These are phyloP conservation scores for Neolamprologus variostigma DNA, from an alignment of 2,113 vertebrate genomes.

Conservation along the genomic window DNA sequence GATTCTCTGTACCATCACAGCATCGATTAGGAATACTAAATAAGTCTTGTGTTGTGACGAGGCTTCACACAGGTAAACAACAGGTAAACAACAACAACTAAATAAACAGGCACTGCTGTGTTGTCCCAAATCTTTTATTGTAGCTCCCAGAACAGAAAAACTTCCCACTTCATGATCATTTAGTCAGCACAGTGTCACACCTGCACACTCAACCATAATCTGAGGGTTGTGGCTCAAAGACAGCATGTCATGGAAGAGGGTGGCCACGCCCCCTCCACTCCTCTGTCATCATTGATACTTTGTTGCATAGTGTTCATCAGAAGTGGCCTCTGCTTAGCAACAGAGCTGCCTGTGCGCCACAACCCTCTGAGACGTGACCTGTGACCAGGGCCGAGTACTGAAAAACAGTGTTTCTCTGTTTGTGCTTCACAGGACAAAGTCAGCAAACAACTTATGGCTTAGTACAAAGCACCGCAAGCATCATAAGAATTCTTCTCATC, in stretches of 20 bases:
- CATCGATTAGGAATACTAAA: background rate
- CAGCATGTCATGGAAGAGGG: background rate
- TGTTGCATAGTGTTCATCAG: background rate
- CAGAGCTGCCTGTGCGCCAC: background rate
- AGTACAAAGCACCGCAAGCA: conserved; percentile 2
- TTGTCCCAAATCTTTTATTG: conserved; percentile 72
- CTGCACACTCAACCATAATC: conserved; percentile 14
- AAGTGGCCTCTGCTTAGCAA: background rate
- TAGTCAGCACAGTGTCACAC: conserved; percentile 1
- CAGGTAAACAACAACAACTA: background rate
- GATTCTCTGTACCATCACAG: background rate
- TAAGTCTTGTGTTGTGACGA: background rate
- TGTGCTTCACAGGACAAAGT: background rate
- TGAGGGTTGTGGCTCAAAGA: background rate
- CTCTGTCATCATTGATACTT: background rate
- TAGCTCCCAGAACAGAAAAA: conserved; percentile 54
- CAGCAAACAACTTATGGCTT: conserved; percentile 54
- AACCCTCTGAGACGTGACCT: background rate
- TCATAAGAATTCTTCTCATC: background rate
- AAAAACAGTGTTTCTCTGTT: background rate
- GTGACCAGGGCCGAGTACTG: background rate
- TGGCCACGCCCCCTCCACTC: background rate
- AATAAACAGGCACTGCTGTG: background rate
- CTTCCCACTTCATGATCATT: conserved; percentile 57
- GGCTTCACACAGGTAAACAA: background rate